Evolutionary conservation across 1,140 invertebrate genomes (phyloP), one percentile per base, ranked within the genome.

Genomic region (Geopemphigus sp.): DNA sequence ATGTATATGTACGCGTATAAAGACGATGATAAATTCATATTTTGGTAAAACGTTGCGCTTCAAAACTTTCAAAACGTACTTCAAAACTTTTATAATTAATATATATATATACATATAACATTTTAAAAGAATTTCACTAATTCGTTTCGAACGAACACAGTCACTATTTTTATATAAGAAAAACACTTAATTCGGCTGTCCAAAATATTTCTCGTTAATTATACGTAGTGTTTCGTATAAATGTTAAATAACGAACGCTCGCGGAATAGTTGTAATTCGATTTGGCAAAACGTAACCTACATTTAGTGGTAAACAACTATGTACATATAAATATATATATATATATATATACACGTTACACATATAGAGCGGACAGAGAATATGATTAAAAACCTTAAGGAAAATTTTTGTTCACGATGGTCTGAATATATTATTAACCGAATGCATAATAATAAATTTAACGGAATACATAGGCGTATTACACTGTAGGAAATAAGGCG

Each of bases 191-290:
- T 68, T 68, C 26, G 15, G 15, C 45, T 50, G 32, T 8, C 8
- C 32, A 39, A 39, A 39, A 39, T 39, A 39, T 39, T 39, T 8
- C 3, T 8, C 17, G 17, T 22, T 50, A 32, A 39, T 66, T 22
- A 50, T 50, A 15, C 2, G 32, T 32, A 63, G 26, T 32, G n/a
- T 19, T 45, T 54, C 32, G 17, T 5, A 12, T 59, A 59, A 24
- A 59, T 11, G 56, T 22, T 14, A 59, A 26, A 50, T 22, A 39
- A 50, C 66, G 47, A 68, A 11, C 66, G 12, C 64, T 24, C 32
- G n/a, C 66, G 22, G 26, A 68, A 68, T 68, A 68, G 32, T 45
- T 68, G 19, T 64, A 64, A 29, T 64, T 47, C 19, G n/a, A 8
- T 47, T 39, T n/a, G 5, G 11, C 39, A 47, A 24, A 68, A 68